Evolutionary conservation across 2,888 invertebrate genomes (phyloP).

Genomic region (Dryomyza anilis): DNA sequence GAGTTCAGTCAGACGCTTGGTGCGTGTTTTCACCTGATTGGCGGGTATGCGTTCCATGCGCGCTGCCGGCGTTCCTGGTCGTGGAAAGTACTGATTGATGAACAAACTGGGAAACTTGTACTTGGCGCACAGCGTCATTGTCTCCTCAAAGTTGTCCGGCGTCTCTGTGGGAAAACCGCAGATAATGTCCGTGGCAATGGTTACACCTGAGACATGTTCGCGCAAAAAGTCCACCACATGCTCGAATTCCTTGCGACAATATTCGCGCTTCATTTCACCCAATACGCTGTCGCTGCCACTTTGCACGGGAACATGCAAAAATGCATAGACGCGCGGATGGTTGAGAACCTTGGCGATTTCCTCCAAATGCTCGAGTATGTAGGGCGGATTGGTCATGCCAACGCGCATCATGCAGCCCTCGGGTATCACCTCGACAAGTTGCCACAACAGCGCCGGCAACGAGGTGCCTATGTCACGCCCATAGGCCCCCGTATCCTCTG

Average conservation of each 20-base stretch:
- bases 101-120: slow-evolving; percentile 93
- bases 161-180: slow-evolving; percentile 99
- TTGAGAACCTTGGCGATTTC: slow-evolving; percentile 85
- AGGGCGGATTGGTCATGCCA: slow-evolving; percentile 99
- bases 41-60: slow-evolving; percentile 83
- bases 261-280: slow-evolving; percentile 95
- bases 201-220: slow-evolving; percentile 84
- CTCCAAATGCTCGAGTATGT: slow-evolving; percentile 92
- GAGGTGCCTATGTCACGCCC: slow-evolving; percentile 91
- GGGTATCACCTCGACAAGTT: slow-evolving; percentile 72
- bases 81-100: slow-evolving; percentile 97
- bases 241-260: slow-evolving; percentile 87
- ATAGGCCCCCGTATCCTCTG: slow-evolving; percentile 97
- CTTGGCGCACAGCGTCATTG: slow-evolving; percentile 79
- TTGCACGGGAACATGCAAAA: slow-evolving; percentile 97
- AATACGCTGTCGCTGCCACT: slow-evolving; percentile 95
- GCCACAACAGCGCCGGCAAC: slow-evolving; percentile 83
- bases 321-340: slow-evolving; percentile 91
- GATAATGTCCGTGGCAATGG: slow-evolving; percentile 97
- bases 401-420: slow-evolving; percentile 80
- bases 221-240: slow-evolving; percentile 83
- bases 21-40: slow-evolving; percentile 87
- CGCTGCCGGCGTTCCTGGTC: slow-evolving; percentile 96
- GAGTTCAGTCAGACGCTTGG: slow-evolving; percentile 83
- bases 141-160: slow-evolving; percentile 85